A percentile compares a stretch with the other conserved stretches of the same genome.
These are phyloP conservation scores for Drosophila ohnishii DNA, from an alignment of 1,140 invertebrate species.

Conservation along the genomic window DNA sequence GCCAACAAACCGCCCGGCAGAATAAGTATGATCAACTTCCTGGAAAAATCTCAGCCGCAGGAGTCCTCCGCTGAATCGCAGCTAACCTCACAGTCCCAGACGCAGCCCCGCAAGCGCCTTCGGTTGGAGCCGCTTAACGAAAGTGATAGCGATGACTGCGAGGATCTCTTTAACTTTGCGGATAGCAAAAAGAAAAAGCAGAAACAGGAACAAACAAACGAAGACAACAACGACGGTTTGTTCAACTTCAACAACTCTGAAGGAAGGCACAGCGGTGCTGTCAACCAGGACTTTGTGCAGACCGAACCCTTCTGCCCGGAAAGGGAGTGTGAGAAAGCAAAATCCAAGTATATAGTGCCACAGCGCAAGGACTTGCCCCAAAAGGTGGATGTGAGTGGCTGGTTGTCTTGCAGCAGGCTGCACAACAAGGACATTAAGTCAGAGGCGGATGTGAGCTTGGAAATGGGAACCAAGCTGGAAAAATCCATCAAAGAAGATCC, in stretches of 20 bases:
- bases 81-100: slow-evolving; percentile 23
- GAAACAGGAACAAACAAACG: not conserved
- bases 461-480: not conserved
- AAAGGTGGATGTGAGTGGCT: slow-evolving; percentile 57
- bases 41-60: slow-evolving; percentile 52
- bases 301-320: slow-evolving; percentile 44
- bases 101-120: slow-evolving; percentile 51
- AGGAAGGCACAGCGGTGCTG: slow-evolving; percentile 3
- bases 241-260: slow-evolving; percentile 37
- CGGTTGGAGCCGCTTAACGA: slow-evolving; percentile 45
- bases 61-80: not conserved
- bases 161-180: slow-evolving; percentile 64
- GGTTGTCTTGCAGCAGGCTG: slow-evolving; percentile 70
- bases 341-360: slow-evolving; percentile 59
- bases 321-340: not conserved
- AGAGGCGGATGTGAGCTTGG: slow-evolving; percentile 19
- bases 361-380: slow-evolving; percentile 42
- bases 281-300: slow-evolving; percentile 9
- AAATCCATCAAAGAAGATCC: slow-evolving; percentile 34
- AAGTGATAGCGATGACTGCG: slow-evolving; percentile 64
- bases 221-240: slow-evolving; percentile 34
- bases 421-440: slow-evolving; percentile 31
- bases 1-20: slow-evolving; percentile 6
- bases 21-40: slow-evolving; percentile 54
- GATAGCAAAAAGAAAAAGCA: slow-evolving; percentile 43